These are phyloP conservation scores for Embiotoca jacksoni DNA, from an alignment of 2,113 vertebrate species.

Conservation along the genomic window DNA sequence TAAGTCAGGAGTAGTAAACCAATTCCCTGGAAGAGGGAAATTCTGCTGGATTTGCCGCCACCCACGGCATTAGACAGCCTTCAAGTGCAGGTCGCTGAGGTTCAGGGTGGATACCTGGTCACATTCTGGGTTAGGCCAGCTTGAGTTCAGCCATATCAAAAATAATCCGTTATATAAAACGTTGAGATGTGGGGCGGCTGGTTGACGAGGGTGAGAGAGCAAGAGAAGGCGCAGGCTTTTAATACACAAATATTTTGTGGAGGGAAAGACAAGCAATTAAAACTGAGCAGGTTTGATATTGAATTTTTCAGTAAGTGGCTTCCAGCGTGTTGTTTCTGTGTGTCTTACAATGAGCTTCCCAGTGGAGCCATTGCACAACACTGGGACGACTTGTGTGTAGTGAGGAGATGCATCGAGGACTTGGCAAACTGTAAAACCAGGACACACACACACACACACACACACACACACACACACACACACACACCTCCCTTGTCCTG, in stretches of 20 bases:
- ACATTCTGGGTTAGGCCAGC: slow-evolving; percentile 48
- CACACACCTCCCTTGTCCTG: slow-evolving; percentile 59
- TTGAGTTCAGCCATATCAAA: slow-evolving; percentile 68
- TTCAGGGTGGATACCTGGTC: slow-evolving; percentile 53
- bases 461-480: too few relatives aligned
- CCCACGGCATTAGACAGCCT: slow-evolving; percentile 35
- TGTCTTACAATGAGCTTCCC: slow-evolving; percentile 40
- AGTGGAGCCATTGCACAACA: slow-evolving; percentile 25
- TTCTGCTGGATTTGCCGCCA: slow-evolving; percentile 36
- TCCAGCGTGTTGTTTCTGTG: neutral
- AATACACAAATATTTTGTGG: slow-evolving; percentile 52
- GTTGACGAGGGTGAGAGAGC: slow-evolving; percentile 13
- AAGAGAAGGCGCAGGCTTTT: slow-evolving; percentile 11
- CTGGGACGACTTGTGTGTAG: slow-evolving; percentile 39
- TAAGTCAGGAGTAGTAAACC: slow-evolving; percentile 31
- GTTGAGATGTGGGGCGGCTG: slow-evolving; percentile 20
- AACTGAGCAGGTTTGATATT: slow-evolving; percentile 29
- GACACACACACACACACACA: slow-evolving; percentile 51
- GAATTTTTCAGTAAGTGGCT: slow-evolving; percentile 25
- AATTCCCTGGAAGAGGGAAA: slow-evolving; percentile 43
- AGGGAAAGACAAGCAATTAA: slow-evolving; percentile 40
- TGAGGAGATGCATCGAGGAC: slow-evolving; percentile 54
- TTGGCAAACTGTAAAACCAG: slow-evolving; percentile 70
- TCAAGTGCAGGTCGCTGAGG: slow-evolving; percentile 24
- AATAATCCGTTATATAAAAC: slow-evolving; percentile 62